Percentiles rank a stretch among this genome's conserved stretches.
Evolutionary conservation across 2,797 vertebrate genomes (phyloP).

Genomic region (Ispidina picta): DNA sequence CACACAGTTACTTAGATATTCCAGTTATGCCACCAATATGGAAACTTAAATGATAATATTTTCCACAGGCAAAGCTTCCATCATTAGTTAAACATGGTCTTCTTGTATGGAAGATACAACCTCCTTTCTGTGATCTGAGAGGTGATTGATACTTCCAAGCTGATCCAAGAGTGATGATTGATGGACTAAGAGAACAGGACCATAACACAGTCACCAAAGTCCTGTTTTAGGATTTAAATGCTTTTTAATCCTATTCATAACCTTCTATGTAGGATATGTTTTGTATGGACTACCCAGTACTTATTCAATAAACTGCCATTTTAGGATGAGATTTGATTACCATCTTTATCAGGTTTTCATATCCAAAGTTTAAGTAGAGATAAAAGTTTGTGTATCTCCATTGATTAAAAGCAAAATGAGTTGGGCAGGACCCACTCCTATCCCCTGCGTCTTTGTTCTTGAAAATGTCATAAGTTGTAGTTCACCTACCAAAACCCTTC

Average conservation of each 20-base stretch:
- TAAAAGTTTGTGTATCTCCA: neutral
- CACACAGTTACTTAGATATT: conserved; percentile 51
- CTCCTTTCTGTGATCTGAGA: neutral
- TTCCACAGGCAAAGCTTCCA: conserved; percentile 30
- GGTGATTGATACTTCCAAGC: neutral
- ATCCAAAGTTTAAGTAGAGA: neutral
- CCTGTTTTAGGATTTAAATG: neutral
- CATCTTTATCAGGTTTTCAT: neutral
- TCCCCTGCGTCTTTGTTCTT: neutral
- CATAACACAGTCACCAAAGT: neutral
- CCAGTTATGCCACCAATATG: conserved; percentile 51
- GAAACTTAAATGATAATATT: conserved; percentile 41
- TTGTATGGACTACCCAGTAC: neutral
- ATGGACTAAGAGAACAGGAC: neutral
- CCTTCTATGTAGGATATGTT: neutral
- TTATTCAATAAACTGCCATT: neutral
- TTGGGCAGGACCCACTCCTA: neutral
- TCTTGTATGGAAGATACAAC: neutral
- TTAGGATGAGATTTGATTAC: neutral
- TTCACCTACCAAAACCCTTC: neutral
- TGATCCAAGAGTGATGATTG: neutral
- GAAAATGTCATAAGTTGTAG: neutral
- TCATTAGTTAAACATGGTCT: neutral
- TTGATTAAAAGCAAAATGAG: neutral
- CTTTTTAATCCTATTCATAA: neutral